A percentile compares a stretch with the other conserved stretches of the same genome.
These are phyloP conservation scores for Leucophenga maculata DNA, from an alignment of 2,888 invertebrate species.

Conservation along the genomic window DNA sequence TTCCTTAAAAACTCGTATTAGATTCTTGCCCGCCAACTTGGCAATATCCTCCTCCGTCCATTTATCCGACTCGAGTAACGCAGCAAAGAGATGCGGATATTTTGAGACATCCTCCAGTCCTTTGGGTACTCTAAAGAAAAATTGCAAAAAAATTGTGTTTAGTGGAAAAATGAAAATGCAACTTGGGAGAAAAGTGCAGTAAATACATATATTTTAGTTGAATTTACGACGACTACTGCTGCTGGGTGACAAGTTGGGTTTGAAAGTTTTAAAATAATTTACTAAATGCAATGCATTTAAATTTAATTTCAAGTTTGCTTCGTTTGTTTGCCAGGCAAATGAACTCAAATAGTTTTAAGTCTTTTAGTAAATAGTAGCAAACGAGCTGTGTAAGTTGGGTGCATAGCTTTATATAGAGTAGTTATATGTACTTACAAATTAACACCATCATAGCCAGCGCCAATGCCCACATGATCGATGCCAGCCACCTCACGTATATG, in stretches of 20 bases:
- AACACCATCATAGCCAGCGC: conserved; percentile 91
- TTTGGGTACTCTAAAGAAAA: conserved; percentile 75
- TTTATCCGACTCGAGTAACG: conserved; percentile 83
- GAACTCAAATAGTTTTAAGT: not conserved
- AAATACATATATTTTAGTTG: not conserved
- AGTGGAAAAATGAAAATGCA: not conserved
- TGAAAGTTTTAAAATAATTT: not conserved
- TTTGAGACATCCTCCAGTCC: conserved; percentile 89
- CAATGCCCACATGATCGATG: conserved; percentile 89
- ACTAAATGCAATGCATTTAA: conserved; percentile 35
- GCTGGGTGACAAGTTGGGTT: not conserved
- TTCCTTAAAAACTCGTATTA: conserved; percentile 83
- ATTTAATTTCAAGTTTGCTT: conserved; percentile 22
- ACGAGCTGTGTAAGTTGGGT: not conserved
- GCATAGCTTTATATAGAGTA: not conserved
- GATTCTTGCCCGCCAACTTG: conserved; percentile 86
- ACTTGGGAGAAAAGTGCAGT: not conserved
- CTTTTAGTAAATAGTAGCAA: not conserved
- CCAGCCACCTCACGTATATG: conserved; percentile 89
- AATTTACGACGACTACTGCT: too few species aligned
- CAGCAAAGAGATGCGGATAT: conserved; percentile 87
- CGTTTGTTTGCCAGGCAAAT: conserved; percentile 7
- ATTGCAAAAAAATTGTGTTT: conserved; percentile 4
- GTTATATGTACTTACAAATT: conserved; percentile 86
- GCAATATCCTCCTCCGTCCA: conserved; percentile 89